Evolutionary conservation across 2,888 invertebrate species (phyloP), one percentile per base, ranked within the genome.

Genomic region (Dolichomitus sp.): DNA sequence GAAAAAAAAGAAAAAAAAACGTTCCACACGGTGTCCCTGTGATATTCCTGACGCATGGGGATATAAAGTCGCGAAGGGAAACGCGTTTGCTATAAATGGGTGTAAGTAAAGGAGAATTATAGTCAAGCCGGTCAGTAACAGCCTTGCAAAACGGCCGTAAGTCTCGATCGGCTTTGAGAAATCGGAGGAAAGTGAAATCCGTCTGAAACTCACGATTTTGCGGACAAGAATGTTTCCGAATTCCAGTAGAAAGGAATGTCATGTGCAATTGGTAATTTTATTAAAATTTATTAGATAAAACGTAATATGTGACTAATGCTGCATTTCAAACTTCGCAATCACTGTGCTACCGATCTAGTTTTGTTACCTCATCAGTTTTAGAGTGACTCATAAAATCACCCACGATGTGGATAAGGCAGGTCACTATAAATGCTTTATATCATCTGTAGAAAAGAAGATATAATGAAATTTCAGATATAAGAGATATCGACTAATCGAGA

Each of bases 81-180:
- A 83, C 82, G 79, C 79, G 79, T 79, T 79, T 75, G 63, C 81
- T 78, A 72, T 79, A 83, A 79, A 83, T 80, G 82, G 79, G 72
- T n/a, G 69, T 52, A 59, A 72, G 79, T 57, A 12, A 70, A 79
- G 74, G 59, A 79, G 82, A 66, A 52, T 68, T 72, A 72, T 66
- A 66, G 76, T 73, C 69, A 33, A 42, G 61, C 66, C 68, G 65
- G 72, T 69, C 73, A 48, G 72, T 52, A 50, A 73, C 61, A 65
- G 27, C 74, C 73, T 82, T 82, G 78, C 78, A 40, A 14, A 23
- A 68, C 76, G 50, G 45, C 54, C 54, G 66, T 37, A 45, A 7
- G 57, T 61, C 59, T 27, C 65, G 68, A 59, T 57, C 37, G 40
- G 30, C 74, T 65, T 45, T 42, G 12, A 59, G 45, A 48, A 37